Conservation (phyloP, 1,140 invertebrate genomes). For the Bicyclus anynana region DNA sequence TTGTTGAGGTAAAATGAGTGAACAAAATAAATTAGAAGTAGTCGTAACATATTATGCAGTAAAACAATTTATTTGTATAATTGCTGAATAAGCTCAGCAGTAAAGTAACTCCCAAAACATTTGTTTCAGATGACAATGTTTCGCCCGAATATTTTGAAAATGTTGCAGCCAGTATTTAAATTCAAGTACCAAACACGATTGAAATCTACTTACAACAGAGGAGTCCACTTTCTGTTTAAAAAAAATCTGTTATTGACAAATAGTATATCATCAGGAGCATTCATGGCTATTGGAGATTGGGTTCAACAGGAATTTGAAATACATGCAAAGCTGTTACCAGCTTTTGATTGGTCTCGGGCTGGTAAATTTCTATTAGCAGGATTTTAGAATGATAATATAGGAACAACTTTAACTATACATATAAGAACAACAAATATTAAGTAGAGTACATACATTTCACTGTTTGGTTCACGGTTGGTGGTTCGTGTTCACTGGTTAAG, state of each 20-base stretch:
- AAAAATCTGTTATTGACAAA: slow-evolving; percentile 84
- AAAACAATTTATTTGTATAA: too few relatives aligned
- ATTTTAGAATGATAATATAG: background rate
- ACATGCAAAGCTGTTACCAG: slow-evolving; percentile 52
- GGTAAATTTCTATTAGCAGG: slow-evolving; percentile 40
- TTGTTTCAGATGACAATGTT: background rate
- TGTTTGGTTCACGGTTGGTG: too few relatives aligned
- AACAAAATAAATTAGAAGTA: too few relatives aligned
- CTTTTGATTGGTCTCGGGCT: slow-evolving; percentile 77
- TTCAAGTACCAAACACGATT: slow-evolving; percentile 9
- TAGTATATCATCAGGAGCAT: slow-evolving; percentile 80
- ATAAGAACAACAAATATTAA: too few relatives aligned
- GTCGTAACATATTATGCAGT: too few relatives aligned
- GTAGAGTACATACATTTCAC: too few relatives aligned
- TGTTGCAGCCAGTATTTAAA: background rate
- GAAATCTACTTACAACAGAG: slow-evolving; percentile 41
- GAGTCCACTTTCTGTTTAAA: slow-evolving; percentile 73
- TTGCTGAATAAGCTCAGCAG: too few relatives aligned
- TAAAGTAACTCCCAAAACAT: background rate
- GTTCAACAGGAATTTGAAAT: slow-evolving; percentile 83
- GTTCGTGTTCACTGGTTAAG: too few relatives aligned
- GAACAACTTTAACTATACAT: too few relatives aligned
- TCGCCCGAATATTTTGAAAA: slow-evolving; percentile 1
- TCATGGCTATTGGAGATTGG: slow-evolving; percentile 83
- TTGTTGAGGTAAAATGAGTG: too few relatives aligned